phyloP scores from a whole-genome alignment of 2,888 invertebrate genomes.

The Melanostoma scalare region DNA sequence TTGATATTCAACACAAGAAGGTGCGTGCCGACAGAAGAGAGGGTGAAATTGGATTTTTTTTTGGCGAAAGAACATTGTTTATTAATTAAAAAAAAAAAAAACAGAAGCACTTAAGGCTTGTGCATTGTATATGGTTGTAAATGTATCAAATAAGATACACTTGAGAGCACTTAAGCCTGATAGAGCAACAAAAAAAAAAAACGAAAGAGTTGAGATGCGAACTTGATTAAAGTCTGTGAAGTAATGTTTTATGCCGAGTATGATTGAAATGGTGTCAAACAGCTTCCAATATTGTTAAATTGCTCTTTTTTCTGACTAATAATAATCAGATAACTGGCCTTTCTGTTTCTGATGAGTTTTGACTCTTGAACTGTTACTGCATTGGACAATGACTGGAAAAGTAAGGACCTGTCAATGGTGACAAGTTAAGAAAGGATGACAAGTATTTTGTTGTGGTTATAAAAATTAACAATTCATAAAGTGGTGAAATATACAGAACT shows the following conservation, averaged over 20 bases:
- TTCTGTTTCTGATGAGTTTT: too few species aligned
- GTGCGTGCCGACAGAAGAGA: not conserved
- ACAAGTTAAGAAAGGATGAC: too few species aligned
- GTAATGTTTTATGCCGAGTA: slow-evolving; percentile 5
- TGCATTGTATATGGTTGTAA: not conserved
- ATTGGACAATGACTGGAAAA: too few species aligned
- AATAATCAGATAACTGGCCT: too few species aligned
- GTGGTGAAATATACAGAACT: too few species aligned
- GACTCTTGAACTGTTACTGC: too few species aligned
- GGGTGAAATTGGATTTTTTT: slow-evolving; percentile 31
- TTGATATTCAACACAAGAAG: slow-evolving; percentile 55
- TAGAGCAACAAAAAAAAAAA: not conserved
- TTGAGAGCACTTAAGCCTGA: slow-evolving; percentile 20
- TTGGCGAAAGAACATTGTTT: slow-evolving; percentile 38
- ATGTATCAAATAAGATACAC: slow-evolving; percentile 34
- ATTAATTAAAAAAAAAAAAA: slow-evolving; percentile 42
- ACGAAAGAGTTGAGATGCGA: slow-evolving; percentile 50
- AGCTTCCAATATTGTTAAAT: not conserved
- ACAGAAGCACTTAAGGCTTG: slow-evolving; percentile 9
- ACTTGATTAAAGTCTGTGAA: slow-evolving; percentile 27
- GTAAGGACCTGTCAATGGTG: too few species aligned
- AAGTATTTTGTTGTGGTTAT: too few species aligned
- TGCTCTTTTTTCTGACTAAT: too few species aligned
- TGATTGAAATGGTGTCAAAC: not conserved
- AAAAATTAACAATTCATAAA: too few species aligned